Conservation (phyloP, 2,888 invertebrate genomes). For the Plusia festucae region DNA sequence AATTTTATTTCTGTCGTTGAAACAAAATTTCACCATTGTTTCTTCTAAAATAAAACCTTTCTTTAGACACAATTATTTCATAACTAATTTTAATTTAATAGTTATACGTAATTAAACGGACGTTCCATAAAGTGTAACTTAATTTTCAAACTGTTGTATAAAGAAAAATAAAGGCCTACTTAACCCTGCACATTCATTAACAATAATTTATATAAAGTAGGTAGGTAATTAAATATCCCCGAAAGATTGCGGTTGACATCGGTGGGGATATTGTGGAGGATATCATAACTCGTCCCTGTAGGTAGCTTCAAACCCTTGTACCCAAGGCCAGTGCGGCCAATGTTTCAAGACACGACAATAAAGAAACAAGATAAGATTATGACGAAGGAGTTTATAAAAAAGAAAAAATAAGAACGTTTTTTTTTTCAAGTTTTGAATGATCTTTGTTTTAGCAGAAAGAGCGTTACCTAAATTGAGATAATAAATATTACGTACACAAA, state of each 20-base stretch:
- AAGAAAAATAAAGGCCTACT: not conserved
- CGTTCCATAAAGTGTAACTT: too few relatives aligned
- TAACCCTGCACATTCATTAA: not conserved
- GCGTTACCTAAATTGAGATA: too few relatives aligned
- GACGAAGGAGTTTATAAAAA: not conserved
- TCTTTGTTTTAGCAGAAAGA: too few relatives aligned
- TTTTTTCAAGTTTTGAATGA: too few relatives aligned
- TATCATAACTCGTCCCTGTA: slow-evolving; percentile 5
- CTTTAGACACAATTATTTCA: too few relatives aligned
- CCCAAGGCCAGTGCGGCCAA: not conserved
- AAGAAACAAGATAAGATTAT: slow-evolving; percentile 4
- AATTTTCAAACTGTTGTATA: not conserved
- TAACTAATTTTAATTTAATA: too few relatives aligned
- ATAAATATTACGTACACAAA: too few relatives aligned
- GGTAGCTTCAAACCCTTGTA: not conserved
- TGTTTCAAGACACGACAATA: slow-evolving; percentile 3
- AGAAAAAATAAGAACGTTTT: not conserved
- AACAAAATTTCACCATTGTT: too few relatives aligned
- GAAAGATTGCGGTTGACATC: slow-evolving; percentile 8
- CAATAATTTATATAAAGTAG: slow-evolving; percentile 2
- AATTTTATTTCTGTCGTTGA: too few relatives aligned
- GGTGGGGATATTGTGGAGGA: slow-evolving; percentile 5
- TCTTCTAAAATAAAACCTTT: too few relatives aligned
- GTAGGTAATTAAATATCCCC: slow-evolving; percentile 5
- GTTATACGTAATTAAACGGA: too few relatives aligned